phyloP scores from a whole-genome alignment of 2,113 vertebrate species.

The Montifringilla adamsi region DNA sequence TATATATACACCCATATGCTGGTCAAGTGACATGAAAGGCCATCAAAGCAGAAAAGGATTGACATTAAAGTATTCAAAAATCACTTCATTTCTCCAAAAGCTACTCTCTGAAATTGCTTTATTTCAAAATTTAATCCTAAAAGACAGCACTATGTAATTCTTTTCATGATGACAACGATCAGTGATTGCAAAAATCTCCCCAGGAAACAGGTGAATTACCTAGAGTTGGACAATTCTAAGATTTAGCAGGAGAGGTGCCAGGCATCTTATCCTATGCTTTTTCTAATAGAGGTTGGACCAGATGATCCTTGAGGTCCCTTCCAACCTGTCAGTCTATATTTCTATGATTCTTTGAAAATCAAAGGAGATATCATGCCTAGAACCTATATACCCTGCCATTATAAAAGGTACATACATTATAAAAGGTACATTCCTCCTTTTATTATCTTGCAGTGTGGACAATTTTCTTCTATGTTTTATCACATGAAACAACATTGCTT shows the following conservation, averaged over 20 bases:
- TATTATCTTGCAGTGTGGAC: neutral
- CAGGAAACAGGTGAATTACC: neutral
- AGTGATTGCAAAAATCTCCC: neutral
- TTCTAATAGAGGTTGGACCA: neutral
- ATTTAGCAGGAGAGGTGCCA: neutral
- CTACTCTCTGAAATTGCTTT: neutral
- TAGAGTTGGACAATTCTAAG: neutral
- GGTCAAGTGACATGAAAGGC: neutral
- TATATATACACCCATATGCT: neutral
- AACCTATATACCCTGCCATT: neutral
- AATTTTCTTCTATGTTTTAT: neutral
- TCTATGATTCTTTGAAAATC: neutral
- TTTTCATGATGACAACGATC: neutral
- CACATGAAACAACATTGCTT: neutral
- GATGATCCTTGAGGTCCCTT: neutral
- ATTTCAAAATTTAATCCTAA: neutral
- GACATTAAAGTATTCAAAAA: neutral
- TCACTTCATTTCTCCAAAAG: neutral
- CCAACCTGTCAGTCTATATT: neutral
- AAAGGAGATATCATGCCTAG: neutral
- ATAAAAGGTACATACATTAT: neutral
- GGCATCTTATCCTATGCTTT: neutral
- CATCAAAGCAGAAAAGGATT: neutral
- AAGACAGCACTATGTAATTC: neutral
- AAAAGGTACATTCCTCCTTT: neutral